Percentiles rank a stretch among this genome's conserved stretches.
Evolutionary conservation across 2,797 vertebrate species (phyloP).

Genomic region (Pipistrellus kuhlii): DNA sequence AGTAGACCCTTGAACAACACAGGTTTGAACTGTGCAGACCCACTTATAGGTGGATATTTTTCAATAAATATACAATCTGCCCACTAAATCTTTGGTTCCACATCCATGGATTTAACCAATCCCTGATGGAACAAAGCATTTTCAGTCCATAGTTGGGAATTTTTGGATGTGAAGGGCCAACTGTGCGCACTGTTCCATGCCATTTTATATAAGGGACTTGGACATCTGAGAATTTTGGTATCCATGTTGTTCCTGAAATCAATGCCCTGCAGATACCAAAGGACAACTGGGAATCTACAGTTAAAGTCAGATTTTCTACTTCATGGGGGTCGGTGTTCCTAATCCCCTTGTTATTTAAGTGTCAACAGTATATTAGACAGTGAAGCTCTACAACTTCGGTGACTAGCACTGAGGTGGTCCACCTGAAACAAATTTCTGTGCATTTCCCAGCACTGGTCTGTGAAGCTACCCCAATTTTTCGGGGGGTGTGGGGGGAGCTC

Average conservation of each 20-base stretch:
- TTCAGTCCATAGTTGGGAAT: not conserved
- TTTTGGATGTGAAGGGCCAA: not conserved
- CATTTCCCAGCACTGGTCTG: not conserved
- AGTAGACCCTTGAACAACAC: not conserved
- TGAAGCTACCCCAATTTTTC: not conserved
- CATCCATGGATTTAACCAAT: not conserved
- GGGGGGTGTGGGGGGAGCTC: not conserved
- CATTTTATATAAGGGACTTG: not conserved
- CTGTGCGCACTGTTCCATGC: not conserved
- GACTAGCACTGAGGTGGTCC: not conserved
- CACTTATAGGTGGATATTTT: not conserved
- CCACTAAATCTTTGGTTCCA: not conserved
- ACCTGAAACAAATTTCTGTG: not conserved
- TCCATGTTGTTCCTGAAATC: not conserved
- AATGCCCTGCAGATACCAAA: not conserved
- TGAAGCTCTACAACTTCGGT: not conserved
- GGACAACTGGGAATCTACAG: not conserved
- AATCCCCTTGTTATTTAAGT: not conserved
- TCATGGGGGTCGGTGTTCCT: no score
- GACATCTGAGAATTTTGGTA: not conserved
- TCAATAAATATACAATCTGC: not conserved
- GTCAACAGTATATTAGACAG: not conserved
- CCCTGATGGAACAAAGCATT: not conserved
- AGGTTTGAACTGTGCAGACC: not conserved
- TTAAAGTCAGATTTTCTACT: not conserved